phyloP scores from a whole-genome alignment of 2,113 vertebrate species.

The Urocitellus parryii region DNA sequence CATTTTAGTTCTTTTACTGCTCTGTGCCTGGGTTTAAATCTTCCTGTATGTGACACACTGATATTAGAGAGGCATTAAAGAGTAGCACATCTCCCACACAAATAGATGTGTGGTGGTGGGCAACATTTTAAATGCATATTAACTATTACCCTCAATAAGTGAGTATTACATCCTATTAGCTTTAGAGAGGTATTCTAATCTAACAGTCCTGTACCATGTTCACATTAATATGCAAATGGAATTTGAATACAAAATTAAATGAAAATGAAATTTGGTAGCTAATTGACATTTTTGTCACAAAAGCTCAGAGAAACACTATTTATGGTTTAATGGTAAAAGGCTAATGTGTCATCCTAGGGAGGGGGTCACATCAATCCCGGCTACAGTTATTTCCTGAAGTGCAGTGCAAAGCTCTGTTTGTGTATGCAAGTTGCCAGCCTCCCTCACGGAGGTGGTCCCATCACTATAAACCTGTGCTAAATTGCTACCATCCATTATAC shows the following conservation, averaged over 20 bases:
- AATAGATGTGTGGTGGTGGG: background rate
- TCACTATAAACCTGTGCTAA: slow-evolving; percentile 94
- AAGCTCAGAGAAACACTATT: slow-evolving; percentile 84
- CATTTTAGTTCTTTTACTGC: slow-evolving; percentile 57
- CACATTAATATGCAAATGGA: slow-evolving; percentile 89
- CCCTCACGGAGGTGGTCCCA: slow-evolving; percentile 93
- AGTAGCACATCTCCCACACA: background rate
- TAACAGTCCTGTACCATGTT: slow-evolving; percentile 84
- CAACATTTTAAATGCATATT: slow-evolving; percentile 61
- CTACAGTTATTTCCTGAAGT: slow-evolving; percentile 79
- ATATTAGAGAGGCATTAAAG: slow-evolving; percentile 41
- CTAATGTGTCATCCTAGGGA: slow-evolving; percentile 85
- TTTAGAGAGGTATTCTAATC: slow-evolving; percentile 83
- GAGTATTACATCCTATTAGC: slow-evolving; percentile 84
- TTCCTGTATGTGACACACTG: slow-evolving; percentile 4
- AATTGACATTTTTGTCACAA: slow-evolving; percentile 90
- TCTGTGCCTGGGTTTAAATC: slow-evolving; percentile 33
- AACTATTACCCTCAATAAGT: slow-evolving; percentile 80
- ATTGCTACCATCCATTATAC: slow-evolving; percentile 98
- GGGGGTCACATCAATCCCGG: slow-evolving; percentile 85
- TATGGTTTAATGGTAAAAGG: slow-evolving; percentile 87
- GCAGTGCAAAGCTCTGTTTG: slow-evolving; percentile 83
- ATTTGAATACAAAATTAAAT: slow-evolving; percentile 87
- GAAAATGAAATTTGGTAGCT: slow-evolving; percentile 86
- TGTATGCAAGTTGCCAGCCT: slow-evolving; percentile 85